phyloP scores from a whole-genome alignment of 1,140 invertebrate genomes.

The Drosophila sproati region DNA sequence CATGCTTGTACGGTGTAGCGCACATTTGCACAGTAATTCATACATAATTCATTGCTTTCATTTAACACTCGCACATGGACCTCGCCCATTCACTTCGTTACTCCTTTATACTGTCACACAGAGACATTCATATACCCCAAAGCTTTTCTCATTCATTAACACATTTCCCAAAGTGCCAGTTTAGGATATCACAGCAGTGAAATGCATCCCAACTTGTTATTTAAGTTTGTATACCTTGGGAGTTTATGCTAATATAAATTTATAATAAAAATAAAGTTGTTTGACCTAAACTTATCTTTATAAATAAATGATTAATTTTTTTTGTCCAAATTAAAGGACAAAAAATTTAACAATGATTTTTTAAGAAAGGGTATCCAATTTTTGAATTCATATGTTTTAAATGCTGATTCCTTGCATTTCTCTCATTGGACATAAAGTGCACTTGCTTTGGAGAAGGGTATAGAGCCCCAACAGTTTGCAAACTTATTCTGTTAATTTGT shows the following conservation, averaged over 20 bases:
- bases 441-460: not conserved
- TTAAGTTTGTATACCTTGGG: not conserved
- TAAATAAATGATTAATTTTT: not conserved
- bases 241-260: not conserved
- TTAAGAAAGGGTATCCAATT: slow-evolving; percentile 3
- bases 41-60: slow-evolving; percentile 81
- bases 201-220: not conserved
- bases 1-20: slow-evolving; percentile 34
- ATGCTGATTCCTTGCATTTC: slow-evolving; percentile 1
- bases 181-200: slow-evolving; percentile 11
- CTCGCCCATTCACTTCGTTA: slow-evolving; percentile 23
- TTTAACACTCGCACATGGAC: slow-evolving; percentile 65
- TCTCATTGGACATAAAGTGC: slow-evolving; percentile 19
- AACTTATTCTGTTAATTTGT: slow-evolving; percentile 72
- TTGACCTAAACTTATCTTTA: too few species aligned
- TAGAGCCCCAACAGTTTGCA: slow-evolving; percentile 38
- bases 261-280: too few species aligned
- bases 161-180: slow-evolving; percentile 33
- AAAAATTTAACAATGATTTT: not conserved
- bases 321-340: not conserved
- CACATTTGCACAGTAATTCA: slow-evolving; percentile 77
- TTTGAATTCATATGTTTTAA: not conserved
- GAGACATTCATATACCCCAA: slow-evolving; percentile 20
- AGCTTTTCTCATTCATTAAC: slow-evolving; percentile 69
- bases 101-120: slow-evolving; percentile 55